phyloP scores from a whole-genome alignment of 2,113 vertebrate species.

The zebrafish (Danio rerio) region GRCz12tu NC_133200.1:32083501-32084000 shows the following conservation, averaged over 20 bases:
- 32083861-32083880: slow-evolving; percentile 92
- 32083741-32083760: background rate
- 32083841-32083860: slow-evolving; percentile 75
- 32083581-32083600: no score
- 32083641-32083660: no score
- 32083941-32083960: slow-evolving; percentile 94
- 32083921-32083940: slow-evolving; percentile 94
- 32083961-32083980: slow-evolving; percentile 98
- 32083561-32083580: no score
- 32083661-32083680: no score
- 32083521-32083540: no score
- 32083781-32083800: background rate
- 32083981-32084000: slow-evolving; percentile 94
- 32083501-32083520: no score
- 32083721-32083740: background rate
- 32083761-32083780: background rate
- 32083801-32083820: background rate
- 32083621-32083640: no score
- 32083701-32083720: background rate
- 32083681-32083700: no score
- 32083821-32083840: slow-evolving; percentile 3
- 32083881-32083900: slow-evolving; percentile 82
- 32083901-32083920: slow-evolving; percentile 92
- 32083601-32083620: no score
- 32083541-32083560: no score